Conservation (phyloP, 1,140 invertebrate species). For the Vanessa atalanta region DNA sequence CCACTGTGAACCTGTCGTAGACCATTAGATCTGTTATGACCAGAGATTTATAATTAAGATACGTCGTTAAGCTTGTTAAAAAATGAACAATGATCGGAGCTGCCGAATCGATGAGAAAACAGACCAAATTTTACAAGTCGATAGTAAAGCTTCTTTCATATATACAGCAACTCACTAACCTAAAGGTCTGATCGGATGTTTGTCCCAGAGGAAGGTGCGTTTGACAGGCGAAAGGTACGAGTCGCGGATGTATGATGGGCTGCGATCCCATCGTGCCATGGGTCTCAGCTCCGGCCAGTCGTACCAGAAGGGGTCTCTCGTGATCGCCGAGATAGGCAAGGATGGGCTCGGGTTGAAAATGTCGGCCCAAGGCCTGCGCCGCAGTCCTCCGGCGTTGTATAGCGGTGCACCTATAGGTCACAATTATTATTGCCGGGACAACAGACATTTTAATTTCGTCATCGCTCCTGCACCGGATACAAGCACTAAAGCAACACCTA, state of each 20-base stretch:
- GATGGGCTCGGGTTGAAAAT: slow-evolving; percentile 88
- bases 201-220: slow-evolving; percentile 92
- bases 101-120: slow-evolving; percentile 40
- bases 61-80: neutral
- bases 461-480: slow-evolving; percentile 53
- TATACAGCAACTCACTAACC: slow-evolving; percentile 79
- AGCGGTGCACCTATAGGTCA: slow-evolving; percentile 84
- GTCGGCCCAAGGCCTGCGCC: slow-evolving; percentile 86
- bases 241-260: slow-evolving; percentile 90
- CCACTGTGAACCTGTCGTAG: slow-evolving; percentile 72
- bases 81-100: slow-evolving; percentile 33
- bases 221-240: slow-evolving; percentile 93
- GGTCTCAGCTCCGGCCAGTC: slow-evolving; percentile 89
- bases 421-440: slow-evolving; percentile 61
- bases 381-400: slow-evolving; percentile 83
- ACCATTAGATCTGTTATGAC: slow-evolving; percentile 76
- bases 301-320: slow-evolving; percentile 93
- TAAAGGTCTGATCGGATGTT: slow-evolving; percentile 93
- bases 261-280: slow-evolving; percentile 83
- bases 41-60: slow-evolving; percentile 56
- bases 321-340: slow-evolving; percentile 88
- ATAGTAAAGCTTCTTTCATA: slow-evolving; percentile 51
- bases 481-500: slow-evolving; percentile 47
- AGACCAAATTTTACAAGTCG: slow-evolving; percentile 65
- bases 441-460: slow-evolving; percentile 51